phyloP scores from a whole-genome alignment of 2,888 invertebrate genomes.

The Periphyllus acericola region DNA sequence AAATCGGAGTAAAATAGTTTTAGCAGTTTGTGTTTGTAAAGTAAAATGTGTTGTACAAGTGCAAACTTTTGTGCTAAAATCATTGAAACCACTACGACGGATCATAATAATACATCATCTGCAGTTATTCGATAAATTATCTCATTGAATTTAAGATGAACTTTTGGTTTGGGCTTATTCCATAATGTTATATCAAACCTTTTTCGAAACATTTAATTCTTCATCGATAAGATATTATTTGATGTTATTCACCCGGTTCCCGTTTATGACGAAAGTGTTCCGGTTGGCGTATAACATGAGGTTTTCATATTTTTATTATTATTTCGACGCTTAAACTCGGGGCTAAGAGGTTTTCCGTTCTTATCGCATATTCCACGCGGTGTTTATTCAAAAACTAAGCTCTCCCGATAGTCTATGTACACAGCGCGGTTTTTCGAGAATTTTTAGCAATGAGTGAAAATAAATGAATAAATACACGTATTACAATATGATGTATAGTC shows the following conservation, averaged over 20 bases:
- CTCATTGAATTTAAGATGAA: too few relatives aligned
- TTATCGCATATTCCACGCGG: constrained; percentile 56
- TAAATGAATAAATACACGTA: constrained; percentile 1
- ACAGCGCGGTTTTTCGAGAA: constrained; percentile 27
- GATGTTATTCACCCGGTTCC: constrained; percentile 10
- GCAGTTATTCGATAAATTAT: too few relatives aligned
- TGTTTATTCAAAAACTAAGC: constrained; percentile 58
- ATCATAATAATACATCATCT: too few relatives aligned
- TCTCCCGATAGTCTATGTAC: background rate
- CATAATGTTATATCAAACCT: too few relatives aligned
- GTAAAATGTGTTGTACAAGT: too few relatives aligned
- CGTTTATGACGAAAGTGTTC: constrained; percentile 4
- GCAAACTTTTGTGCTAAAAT: too few relatives aligned
- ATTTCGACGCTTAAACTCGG: constrained; percentile 1
- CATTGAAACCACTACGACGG: too few relatives aligned
- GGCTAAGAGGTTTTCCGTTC: constrained; percentile 35
- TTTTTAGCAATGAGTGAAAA: constrained; percentile 8
- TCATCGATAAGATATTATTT: constrained; percentile 13
- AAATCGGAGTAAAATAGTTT: too few relatives aligned
- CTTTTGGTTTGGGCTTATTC: too few relatives aligned
- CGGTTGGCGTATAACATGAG: constrained; percentile 9
- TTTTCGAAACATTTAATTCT: background rate
- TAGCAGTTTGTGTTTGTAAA: too few relatives aligned
- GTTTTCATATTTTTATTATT: constrained; percentile 14
- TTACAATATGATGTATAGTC: background rate